A percentile compares a stretch with the other conserved stretches of the same genome.
Conservation (phyloP, 2,888 invertebrate species). For the Isotomurus palustris region DNA sequence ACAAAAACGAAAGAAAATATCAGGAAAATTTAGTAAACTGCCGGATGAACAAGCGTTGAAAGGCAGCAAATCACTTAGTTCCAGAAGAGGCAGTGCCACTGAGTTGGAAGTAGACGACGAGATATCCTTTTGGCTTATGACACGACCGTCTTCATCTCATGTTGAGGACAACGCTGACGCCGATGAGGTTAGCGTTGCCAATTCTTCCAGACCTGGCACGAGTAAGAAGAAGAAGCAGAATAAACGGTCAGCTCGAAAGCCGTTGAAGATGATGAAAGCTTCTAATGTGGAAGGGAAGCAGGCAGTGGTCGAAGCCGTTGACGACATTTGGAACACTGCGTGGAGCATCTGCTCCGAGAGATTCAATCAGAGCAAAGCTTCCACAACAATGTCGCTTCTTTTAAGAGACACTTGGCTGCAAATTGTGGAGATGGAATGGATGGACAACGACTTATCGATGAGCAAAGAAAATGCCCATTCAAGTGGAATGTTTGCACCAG, state of each 20-base stretch:
- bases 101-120: too few species aligned
- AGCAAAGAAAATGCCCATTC: background rate
- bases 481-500: constrained; percentile 14
- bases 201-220: background rate
- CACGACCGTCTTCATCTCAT: background rate
- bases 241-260: background rate
- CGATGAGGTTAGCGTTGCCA: background rate
- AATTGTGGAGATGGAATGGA: constrained; percentile 27
- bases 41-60: background rate
- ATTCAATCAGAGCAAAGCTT: constrained; percentile 20
- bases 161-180: background rate
- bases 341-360: constrained; percentile 26
- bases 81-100: too few species aligned
- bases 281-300: background rate
- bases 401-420: constrained; percentile 30
- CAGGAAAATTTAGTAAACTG: background rate
- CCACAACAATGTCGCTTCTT: constrained; percentile 14
- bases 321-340: constrained; percentile 22
- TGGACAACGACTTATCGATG: constrained; percentile 13
- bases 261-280: too few species aligned
- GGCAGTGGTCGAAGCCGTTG: background rate
- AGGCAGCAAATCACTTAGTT: too few species aligned
- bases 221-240: background rate
- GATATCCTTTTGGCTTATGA: background rate
- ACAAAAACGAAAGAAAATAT: background rate